Percentiles rank a stretch among this genome's conserved stretches.
Evolutionary conservation across 1,140 invertebrate species (phyloP).

Genomic region (Nephila pilipes): DNA sequence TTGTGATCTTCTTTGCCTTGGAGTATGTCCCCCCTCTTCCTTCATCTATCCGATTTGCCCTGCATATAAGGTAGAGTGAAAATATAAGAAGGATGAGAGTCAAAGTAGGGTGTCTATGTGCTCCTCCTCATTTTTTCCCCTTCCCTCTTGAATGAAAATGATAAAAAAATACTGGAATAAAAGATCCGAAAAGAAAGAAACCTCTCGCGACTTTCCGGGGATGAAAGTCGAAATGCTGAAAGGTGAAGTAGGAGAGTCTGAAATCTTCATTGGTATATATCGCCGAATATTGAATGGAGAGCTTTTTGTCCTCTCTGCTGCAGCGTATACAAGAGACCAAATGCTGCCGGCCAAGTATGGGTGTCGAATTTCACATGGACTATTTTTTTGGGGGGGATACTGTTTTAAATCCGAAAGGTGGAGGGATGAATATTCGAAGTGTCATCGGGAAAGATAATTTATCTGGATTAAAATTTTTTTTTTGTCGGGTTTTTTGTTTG

Average conservation of each 20-base stretch:
- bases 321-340: slow-evolving; percentile 34
- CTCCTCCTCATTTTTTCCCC: slow-evolving; percentile 11
- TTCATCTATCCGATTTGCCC: slow-evolving; percentile 71
- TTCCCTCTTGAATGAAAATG: slow-evolving; percentile 50
- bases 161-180: slow-evolving; percentile 52
- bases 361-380: slow-evolving; percentile 69
- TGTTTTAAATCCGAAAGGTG: slow-evolving; percentile 9
- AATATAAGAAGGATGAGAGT: slow-evolving; percentile 62
- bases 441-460: slow-evolving; percentile 28
- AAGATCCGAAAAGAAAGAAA: slow-evolving; percentile 55
- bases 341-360: slow-evolving; percentile 56
- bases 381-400: slow-evolving; percentile 26
- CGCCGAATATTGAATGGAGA: slow-evolving; percentile 66
- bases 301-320: slow-evolving; percentile 56
- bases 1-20: slow-evolving; percentile 66
- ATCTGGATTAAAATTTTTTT: neutral
- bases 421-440: slow-evolving; percentile 1
- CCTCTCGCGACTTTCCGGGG: neutral
- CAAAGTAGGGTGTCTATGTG: slow-evolving; percentile 70
- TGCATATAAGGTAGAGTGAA: slow-evolving; percentile 64
- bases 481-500: neutral
- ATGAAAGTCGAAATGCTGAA: slow-evolving; percentile 62
- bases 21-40: slow-evolving; percentile 34
- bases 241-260: slow-evolving; percentile 11
- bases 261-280: slow-evolving; percentile 74